Evolutionary conservation across 2,888 invertebrate species (phyloP), one percentile per base, ranked within the genome.

Genomic region (Pachliopta kotzebuea): DNA sequence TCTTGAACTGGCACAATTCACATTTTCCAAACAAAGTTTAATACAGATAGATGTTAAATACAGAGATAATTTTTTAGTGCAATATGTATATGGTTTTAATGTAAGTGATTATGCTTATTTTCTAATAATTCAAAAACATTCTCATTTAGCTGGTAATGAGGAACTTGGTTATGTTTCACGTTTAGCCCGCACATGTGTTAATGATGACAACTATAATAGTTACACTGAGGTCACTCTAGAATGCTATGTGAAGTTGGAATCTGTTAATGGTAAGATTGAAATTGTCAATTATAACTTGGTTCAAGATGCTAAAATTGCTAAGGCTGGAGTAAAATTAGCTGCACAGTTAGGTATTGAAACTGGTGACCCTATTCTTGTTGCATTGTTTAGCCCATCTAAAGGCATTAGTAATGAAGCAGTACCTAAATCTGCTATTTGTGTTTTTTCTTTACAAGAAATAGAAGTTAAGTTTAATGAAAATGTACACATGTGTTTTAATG

Each of bases 401-500:
- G 96, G 96, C 71, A 97, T 98, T 74, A 94, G 95, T 65, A 96
- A 96, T 88, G 96, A 97, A 75, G 96, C 97, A 1, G 93, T 95
- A 77, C 83, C 94, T 31, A 95, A 96, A 71, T 98, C 99, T 2
- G 99, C 98, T 0, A 92, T 99, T 75, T 99, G 99, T 90, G 94
- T 98, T 56, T 99, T 96, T 88, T 96, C 98, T 66, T 92, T 99
- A 70, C 94, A 96, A 76, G 96, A 97, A 71, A 97, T 99, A 75
- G 97, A 98, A 83, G 95, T 95, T 72, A 96, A 96, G 84, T 99
- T 99, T 86, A 97, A 97, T 80, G 97, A 98, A 85, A 99, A 99
- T 90, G 98, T 99, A 75, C 98, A 98, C 83, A 96, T 97, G 95
- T 99, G 99, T 88, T 98, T 98, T 83, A 97, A 98, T 86, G 98